Evolutionary conservation across 2,797 vertebrate species (phyloP).

Genomic region (Ispidina lecontei): DNA sequence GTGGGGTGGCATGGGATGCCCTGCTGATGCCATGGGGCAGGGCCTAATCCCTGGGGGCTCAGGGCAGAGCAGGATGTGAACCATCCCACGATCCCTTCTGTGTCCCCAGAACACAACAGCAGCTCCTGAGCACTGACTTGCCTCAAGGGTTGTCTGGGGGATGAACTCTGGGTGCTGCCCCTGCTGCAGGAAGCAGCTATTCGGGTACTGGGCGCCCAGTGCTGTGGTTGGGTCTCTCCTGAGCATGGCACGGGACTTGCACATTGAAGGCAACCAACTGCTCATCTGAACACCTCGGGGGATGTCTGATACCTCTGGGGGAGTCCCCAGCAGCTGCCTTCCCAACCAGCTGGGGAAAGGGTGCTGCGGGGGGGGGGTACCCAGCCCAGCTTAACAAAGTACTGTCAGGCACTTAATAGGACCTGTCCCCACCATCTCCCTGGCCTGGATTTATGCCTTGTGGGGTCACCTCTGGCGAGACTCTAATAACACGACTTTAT

Average conservation of each 20-base stretch:
- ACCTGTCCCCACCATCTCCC: constrained; percentile 43
- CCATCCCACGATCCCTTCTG: accelerated
- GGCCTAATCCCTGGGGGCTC: accelerated
- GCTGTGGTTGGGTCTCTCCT: accelerated
- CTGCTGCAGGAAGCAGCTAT: accelerated
- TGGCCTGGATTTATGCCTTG: constrained; percentile 61
- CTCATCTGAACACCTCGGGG: accelerated
- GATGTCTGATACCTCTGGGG: background rate
- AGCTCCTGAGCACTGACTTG: background rate
- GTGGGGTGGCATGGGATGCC: background rate
- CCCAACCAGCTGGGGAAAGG: background rate
- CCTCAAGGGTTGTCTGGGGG: background rate
- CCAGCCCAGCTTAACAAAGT: background rate
- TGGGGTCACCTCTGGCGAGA: constrained; percentile 64
- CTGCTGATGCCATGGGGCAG: background rate
- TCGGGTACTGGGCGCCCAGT: accelerated
- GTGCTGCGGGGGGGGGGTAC: background rate
- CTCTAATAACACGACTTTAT: constrained; percentile 72
- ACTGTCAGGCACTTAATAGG: constrained; percentile 52
- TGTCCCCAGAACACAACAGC: background rate
- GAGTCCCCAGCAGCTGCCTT: accelerated
- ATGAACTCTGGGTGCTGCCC: accelerated
- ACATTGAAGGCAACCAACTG: background rate
- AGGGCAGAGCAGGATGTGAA: accelerated
- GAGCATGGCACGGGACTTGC: background rate